Evolutionary conservation across 2,113 vertebrate genomes (phyloP), one percentile per base, ranked within the genome.

Genomic region (Pedionomus torquatus): DNA sequence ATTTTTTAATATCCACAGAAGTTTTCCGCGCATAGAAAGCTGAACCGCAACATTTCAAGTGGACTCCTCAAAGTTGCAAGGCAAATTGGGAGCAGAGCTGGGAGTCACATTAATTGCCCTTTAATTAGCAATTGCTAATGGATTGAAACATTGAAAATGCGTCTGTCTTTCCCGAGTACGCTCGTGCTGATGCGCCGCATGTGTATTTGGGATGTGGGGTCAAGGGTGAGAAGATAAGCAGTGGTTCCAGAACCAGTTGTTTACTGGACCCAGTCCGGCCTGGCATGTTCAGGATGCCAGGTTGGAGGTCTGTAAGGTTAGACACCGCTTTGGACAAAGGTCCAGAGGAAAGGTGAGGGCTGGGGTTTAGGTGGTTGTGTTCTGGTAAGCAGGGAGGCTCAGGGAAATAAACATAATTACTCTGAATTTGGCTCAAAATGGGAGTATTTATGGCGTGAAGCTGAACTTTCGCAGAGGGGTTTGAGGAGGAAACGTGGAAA

Each of bases 121-220:
- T 90, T 89, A 88, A 87, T 91, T 94, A 94, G 70, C 44, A n/a
- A 61, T 83, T 61, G 74, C 65, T 95, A 83, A 93, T 75, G 83
- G 44, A 86, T 81, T 83, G 77, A 86, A 83, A 77, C 83, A 88
- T 90, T 66, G 70, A 72, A 88, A 90, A 72, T 72, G 58, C 9
- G 25, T 57, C 68, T 65, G 21, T 2, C 11, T 95, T 90, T 83
- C 41, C 30, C 1, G 3, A 37, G 28, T 2, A 31, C 4, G 3
- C 44, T 70, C 1, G 6, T 35, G 63, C 41, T 90, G 48, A 60
- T 24, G 31, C 0, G 4, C 61, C 41, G 20, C 0, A 0, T 16
- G 1, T 14, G 13, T 52, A 41, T 83, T 63, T 49, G 89, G 39
- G 74, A 41, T 58, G 37, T 51, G 43, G 14, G 58, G 18, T 43